Evolutionary conservation across 2,113 vertebrate species (phyloP).

Genomic region (Pelodiscus sinensis): DNA sequence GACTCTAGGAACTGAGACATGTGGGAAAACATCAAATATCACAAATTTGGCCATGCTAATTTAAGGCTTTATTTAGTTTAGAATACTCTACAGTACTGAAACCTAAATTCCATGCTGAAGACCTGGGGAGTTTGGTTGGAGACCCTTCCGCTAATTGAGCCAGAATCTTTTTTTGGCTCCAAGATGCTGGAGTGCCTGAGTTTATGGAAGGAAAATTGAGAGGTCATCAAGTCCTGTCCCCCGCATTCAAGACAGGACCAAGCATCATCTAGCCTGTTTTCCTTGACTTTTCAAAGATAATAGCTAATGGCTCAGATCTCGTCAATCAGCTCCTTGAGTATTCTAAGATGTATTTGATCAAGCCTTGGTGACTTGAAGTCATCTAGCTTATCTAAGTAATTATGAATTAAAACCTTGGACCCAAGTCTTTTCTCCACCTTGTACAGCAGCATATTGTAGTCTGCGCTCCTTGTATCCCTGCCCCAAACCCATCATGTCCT

Average conservation of each 20-base stretch:
- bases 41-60: background rate
- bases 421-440: too few relatives aligned
- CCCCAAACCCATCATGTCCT: background rate
- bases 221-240: too few relatives aligned
- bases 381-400: too few relatives aligned
- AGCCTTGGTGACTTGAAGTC: too few relatives aligned
- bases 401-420: too few relatives aligned
- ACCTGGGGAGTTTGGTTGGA: background rate
- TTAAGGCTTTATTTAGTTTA: background rate
- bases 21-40: background rate
- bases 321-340: too few relatives aligned
- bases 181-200: background rate
- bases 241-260: too few relatives aligned
- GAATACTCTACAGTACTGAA: background rate
- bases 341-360: too few relatives aligned
- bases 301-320: too few relatives aligned
- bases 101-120: background rate
- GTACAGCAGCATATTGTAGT: background rate
- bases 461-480: background rate
- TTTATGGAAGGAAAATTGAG: background rate
- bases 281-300: too few relatives aligned
- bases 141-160: background rate
- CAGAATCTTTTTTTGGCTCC: background rate
- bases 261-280: too few relatives aligned
- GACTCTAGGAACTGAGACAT: background rate